These are phyloP conservation scores for Nymphalis polychloros DNA, from an alignment of 2,888 invertebrate genomes.

Conservation along the genomic window DNA sequence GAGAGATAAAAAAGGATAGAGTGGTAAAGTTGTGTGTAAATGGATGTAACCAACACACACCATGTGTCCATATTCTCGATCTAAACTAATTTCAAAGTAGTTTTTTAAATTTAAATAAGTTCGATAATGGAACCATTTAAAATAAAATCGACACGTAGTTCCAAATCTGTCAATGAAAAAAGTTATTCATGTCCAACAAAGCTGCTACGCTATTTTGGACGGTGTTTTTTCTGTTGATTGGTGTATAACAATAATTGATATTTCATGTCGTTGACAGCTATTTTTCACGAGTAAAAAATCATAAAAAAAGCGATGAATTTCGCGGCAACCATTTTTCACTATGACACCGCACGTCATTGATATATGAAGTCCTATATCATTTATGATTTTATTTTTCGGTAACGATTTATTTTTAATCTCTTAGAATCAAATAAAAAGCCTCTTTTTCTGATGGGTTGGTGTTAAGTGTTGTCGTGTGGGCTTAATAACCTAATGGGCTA, in stretches of 20 bases:
- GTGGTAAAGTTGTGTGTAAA: no score
- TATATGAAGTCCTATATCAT: constrained; percentile 33
- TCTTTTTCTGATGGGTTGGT: neutral
- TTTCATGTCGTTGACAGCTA: constrained; percentile 31
- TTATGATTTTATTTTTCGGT: constrained; percentile 19
- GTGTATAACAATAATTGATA: constrained; percentile 27
- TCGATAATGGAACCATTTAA: no score
- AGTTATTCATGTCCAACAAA: neutral
- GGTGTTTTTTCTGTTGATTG: constrained; percentile 17
- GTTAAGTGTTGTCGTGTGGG: no score
- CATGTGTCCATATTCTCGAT: no score
- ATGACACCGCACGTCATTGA: constrained; percentile 37
- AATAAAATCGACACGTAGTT: no score
- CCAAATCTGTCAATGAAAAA: neutral
- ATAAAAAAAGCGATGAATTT: constrained; percentile 37
- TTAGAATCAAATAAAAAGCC: neutral
- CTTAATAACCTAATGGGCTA: no score
- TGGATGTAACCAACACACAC: no score
- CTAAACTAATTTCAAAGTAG: no score
- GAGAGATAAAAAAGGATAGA: no score
- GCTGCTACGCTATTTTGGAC: neutral
- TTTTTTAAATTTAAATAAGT: no score
- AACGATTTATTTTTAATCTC: constrained; percentile 12
- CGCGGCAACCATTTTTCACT: constrained; percentile 37
- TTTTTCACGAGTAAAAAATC: constrained; percentile 29